Evolutionary conservation across 2,888 invertebrate genomes (phyloP), one percentile per base, ranked within the genome.

Genomic region (Hedya salicella): DNA sequence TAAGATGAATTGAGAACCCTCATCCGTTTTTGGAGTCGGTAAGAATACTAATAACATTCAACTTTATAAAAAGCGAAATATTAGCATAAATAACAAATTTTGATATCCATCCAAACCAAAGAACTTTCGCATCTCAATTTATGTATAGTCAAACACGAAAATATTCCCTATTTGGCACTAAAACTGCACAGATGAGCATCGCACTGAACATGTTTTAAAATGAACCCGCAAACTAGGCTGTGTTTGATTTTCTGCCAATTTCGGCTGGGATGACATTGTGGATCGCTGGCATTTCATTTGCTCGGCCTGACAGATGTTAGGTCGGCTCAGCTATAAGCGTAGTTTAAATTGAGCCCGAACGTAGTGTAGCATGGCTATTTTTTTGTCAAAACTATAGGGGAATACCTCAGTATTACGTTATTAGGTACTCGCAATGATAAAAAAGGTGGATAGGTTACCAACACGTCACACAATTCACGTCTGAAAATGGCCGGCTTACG

Each of bases 241-340:
- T 63, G 68, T 69, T 71, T 71, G 71, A 67, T 71, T 68, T 62
- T 63, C 66, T 68, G 71, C 71, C 69, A 71, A 68, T 68, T 67
- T 64, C 25, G 62, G 32, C 60, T 39, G 52, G 62, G 56, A 67
- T 52, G 63, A 32, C 50, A 64, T 32, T 57, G 57, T 64, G 50
- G 36, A 49, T 44, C 32, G 49, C 40, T 40, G 49, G 39, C 44
- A 36, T 63, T 56, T 48, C 50, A 50, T 50, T 50, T 57, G 50
- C 42, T 8, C 19, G 25, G 17, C 5, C 57, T 32, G 63, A 30
- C 56, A 50, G 56, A 42, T 57, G 63, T 53, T 50, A 25, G 49
- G 46, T 52, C 16, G 42, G 17, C 30, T 48, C 36, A 30, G 54
- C 48, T n/a, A 39, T 17, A 16, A 39, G 50, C 32, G 61, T 21